Conservation (phyloP, 2,113 vertebrate species). For the Apodemus speciosus region DNA sequence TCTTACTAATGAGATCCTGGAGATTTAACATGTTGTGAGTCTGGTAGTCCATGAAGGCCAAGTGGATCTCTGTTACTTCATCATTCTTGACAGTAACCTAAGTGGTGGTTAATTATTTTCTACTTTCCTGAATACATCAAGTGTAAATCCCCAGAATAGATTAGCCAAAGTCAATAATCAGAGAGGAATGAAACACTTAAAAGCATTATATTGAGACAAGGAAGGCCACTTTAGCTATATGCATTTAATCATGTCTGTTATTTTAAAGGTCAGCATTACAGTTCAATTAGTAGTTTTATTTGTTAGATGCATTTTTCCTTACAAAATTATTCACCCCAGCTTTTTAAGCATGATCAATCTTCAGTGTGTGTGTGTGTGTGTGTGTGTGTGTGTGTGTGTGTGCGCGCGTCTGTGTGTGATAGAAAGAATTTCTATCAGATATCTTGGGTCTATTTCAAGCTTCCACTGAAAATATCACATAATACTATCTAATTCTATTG, state of each 20-base stretch:
- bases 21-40: slow-evolving; percentile 55
- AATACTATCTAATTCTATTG: slow-evolving; percentile 79
- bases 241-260: slow-evolving; percentile 57
- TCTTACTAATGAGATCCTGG: neutral
- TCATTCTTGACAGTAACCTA: slow-evolving; percentile 69
- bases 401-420: slow-evolving; percentile 57
- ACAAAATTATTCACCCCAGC: slow-evolving; percentile 52
- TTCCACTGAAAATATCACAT: slow-evolving; percentile 79
- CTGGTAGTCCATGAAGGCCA: slow-evolving; percentile 50
- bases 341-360: slow-evolving; percentile 72
- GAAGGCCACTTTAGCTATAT: slow-evolving; percentile 45
- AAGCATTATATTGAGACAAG: slow-evolving; percentile 64
- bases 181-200: slow-evolving; percentile 62
- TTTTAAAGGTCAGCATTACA: slow-evolving; percentile 62
- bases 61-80: slow-evolving; percentile 35
- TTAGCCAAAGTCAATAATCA: slow-evolving; percentile 74
- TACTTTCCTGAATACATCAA: slow-evolving; percentile 68
- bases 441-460: slow-evolving; percentile 71
- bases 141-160: slow-evolving; percentile 75
- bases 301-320: slow-evolving; percentile 65
- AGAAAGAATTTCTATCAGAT: slow-evolving; percentile 77
- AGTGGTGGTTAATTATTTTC: slow-evolving; percentile 74
- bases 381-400: slow-evolving; percentile 50
- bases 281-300: slow-evolving; percentile 71
- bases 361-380: slow-evolving; percentile 69